Evolutionary conservation across 2,797 vertebrate genomes (phyloP).

Genomic region (Dipus sagitta): DNA sequence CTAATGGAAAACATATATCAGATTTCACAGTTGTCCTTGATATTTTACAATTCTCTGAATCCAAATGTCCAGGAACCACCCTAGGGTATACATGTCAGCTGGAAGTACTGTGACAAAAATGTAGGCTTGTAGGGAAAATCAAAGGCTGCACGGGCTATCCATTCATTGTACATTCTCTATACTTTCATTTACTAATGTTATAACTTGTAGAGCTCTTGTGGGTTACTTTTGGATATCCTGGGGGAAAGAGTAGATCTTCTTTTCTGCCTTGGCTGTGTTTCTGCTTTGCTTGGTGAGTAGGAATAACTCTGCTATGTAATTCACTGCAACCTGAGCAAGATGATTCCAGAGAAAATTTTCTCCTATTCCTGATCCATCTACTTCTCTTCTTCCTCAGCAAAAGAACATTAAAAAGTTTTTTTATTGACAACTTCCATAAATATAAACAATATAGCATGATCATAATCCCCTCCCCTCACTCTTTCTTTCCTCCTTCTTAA

Average conservation of each 20-base stretch:
- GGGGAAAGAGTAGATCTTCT: not conserved
- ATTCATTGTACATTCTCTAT: not conserved
- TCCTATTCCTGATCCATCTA: not conserved
- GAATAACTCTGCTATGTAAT: not conserved
- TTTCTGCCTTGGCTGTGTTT: not conserved
- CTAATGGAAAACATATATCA: not conserved
- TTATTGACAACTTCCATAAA: too few species aligned
- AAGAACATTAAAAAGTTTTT: too few species aligned
- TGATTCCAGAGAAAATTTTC: not conserved
- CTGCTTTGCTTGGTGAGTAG: not conserved
- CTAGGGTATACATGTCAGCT: not conserved
- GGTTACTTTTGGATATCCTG: not conserved
- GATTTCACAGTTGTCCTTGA: conserved; percentile 19
- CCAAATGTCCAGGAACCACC: not conserved
- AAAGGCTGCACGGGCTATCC: not conserved
- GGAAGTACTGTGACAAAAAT: not conserved
- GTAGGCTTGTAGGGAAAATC: not conserved
- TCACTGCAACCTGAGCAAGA: not conserved
- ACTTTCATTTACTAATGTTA: conserved; percentile 14
- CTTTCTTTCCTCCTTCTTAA: too few species aligned
- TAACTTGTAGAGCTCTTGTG: not conserved
- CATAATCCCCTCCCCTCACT: too few species aligned
- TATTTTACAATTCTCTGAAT: conserved; percentile 51
- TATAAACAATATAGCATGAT: too few species aligned
- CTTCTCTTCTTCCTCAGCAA: not conserved